Percentiles rank a stretch among this genome's conserved stretches.
Conservation (phyloP, 2,113 vertebrate species). For the Nothobranchius furzeri region DNA sequence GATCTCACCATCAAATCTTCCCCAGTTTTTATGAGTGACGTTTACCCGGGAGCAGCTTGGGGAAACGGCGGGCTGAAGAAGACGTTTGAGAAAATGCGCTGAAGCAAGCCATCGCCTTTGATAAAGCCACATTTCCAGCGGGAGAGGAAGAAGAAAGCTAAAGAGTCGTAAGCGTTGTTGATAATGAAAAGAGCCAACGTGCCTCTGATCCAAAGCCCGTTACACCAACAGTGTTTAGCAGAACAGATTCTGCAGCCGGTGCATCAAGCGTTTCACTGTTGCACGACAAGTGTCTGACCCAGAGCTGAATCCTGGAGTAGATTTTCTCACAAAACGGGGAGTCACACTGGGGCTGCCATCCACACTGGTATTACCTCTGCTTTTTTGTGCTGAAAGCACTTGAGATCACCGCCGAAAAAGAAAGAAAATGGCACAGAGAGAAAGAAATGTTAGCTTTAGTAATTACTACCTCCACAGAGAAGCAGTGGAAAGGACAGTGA, state of each 20-base stretch:
- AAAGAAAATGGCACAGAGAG: slow-evolving; percentile 54
- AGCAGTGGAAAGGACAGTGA: slow-evolving; percentile 75
- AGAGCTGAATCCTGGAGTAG: slow-evolving; percentile 58
- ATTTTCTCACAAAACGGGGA: slow-evolving; percentile 63
- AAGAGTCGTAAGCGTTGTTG: slow-evolving; percentile 58
- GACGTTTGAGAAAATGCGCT: slow-evolving; percentile 76
- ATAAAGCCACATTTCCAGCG: slow-evolving; percentile 69
- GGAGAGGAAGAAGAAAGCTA: slow-evolving; percentile 70
- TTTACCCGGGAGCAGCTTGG: slow-evolving; percentile 69
- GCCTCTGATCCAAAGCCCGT: slow-evolving; percentile 66
- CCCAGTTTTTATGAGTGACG: slow-evolving; percentile 70
- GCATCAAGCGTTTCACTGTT: slow-evolving; percentile 42
- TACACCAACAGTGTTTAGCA: slow-evolving; percentile 58
- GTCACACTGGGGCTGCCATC: slow-evolving; percentile 36
- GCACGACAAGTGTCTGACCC: slow-evolving; percentile 45
- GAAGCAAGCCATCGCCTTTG: slow-evolving; percentile 79
- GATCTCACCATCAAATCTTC: slow-evolving; percentile 79
- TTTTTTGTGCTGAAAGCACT: slow-evolving; percentile 8
- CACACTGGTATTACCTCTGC: slow-evolving; percentile 55
- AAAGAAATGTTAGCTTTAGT: slow-evolving; percentile 77
- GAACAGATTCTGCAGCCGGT: slow-evolving; percentile 52
- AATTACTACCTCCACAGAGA: slow-evolving; percentile 79
- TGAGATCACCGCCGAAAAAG: slow-evolving; percentile 24
- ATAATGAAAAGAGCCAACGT: slow-evolving; percentile 68
- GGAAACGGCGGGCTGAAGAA: slow-evolving; percentile 66